Base-by-base conservation (phyloP, 2,888 invertebrate genomes). In the Sturmia bella region DNA sequence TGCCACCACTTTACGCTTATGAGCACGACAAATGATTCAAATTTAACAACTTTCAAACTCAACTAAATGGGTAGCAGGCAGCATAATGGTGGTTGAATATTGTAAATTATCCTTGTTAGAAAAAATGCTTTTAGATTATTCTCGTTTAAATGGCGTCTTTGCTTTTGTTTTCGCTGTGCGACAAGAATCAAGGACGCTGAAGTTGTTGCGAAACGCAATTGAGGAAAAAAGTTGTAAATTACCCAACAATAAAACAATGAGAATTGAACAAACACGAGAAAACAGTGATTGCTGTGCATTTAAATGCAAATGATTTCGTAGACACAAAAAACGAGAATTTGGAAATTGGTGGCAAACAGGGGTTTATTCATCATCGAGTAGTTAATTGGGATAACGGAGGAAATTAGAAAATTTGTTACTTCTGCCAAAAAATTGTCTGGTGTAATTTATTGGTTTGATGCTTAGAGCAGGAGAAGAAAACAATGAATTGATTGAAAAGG, bases 1-100 rank as follows among this genome's bases (percentile, higher is more conserved):
- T 89, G 89, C 89, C 85, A 87, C 88, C 86, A 87, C 89, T 89
- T 89, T 89, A 89, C 85, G 88, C 85, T 87, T 84, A 87, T 85
- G 85, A 85, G 83, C 84, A 84, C 78, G 59, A 78, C 82, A 82
- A 82, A 82, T 82, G 78, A 82, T 78, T 54, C 70, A 66, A 78
- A 82, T 74, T 77, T 74, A 74, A 74, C 73, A 74, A 74, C 61
- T 63, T 78, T 70, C 72, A 32, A 69, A 76, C 61, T 39, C 39
- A 57, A 39, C 15, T 27, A 39, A 19, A 13, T 37, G 17, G 21
- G 15, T 4, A 56, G 48, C 43, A 37, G 39, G 39, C 17, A 17
- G 41, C 13, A n/a, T 39, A 43, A 52, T 68, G 68, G 72, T 64
- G 75, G 70, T 56, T 52, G 64, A 32, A 50, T 43, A 52, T 50